Evolutionary conservation across 2,888 invertebrate species (phyloP).

Genomic region (Ophonus ardosiacus): DNA sequence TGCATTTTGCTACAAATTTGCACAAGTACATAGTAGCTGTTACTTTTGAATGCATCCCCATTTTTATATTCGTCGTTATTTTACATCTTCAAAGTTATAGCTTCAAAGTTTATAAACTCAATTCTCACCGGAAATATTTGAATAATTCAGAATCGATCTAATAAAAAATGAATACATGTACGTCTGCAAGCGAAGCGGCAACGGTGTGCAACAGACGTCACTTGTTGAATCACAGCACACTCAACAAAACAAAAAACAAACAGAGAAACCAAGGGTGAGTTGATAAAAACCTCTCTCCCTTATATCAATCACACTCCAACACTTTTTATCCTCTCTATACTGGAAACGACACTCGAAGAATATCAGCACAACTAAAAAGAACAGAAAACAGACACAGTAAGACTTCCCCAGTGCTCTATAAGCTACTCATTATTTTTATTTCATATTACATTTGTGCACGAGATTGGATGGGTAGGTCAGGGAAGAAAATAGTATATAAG

Average conservation of each 20-base stretch:
- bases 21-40: not conserved
- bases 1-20: not conserved
- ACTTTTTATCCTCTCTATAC: slow-evolving; percentile 23
- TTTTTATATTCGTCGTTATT: not conserved
- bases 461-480: not conserved
- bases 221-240: slow-evolving; percentile 35
- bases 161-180: slow-evolving; percentile 34
- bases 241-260: slow-evolving; percentile 44
- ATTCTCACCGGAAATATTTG: not conserved
- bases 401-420: not conserved
- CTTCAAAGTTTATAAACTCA: slow-evolving; percentile 11
- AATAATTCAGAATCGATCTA: slow-evolving; percentile 31
- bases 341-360: not conserved
- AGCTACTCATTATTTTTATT: not conserved
- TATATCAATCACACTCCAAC: slow-evolving; percentile 23
- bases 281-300: slow-evolving; percentile 28
- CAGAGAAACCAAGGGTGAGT: slow-evolving; percentile 13
- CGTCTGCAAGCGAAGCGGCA: slow-evolving; percentile 12
- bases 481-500: not conserved
- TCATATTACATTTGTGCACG: not conserved
- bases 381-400: not conserved
- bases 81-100: not conserved
- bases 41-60: not conserved
- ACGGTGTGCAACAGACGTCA: slow-evolving; percentile 27
- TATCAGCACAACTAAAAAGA: not conserved